These are phyloP conservation scores for Altica lythri DNA, from an alignment of 2,888 invertebrate species.

Conservation along the genomic window DNA sequence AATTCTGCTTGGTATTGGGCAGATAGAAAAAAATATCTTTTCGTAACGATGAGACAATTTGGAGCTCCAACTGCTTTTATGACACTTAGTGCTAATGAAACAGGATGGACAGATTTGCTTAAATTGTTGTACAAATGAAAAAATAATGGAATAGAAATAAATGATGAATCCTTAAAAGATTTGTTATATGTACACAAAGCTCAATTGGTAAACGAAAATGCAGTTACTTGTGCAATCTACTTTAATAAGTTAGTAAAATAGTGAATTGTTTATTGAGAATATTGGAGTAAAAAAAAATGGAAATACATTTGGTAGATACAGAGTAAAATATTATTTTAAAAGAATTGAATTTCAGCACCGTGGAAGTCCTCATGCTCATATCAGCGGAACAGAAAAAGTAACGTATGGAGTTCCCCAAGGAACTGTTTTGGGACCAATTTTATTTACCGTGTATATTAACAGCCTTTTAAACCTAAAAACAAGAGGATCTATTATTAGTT, in stretches of 20 bases:
- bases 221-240: constrained; percentile 34
- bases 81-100: constrained; percentile 1
- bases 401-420: too few species aligned
- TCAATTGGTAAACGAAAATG: constrained; percentile 19
- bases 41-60: constrained; percentile 3
- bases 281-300: constrained; percentile 39
- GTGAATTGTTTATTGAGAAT: constrained; percentile 42
- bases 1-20: constrained; percentile 19
- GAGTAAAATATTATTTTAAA: constrained; percentile 46
- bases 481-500: too few species aligned
- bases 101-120: not conserved
- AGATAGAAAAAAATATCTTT: constrained; percentile 15
- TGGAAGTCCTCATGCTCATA: constrained; percentile 47
- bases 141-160: not conserved
- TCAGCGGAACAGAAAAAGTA: too few species aligned
- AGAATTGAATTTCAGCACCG: constrained; percentile 51
- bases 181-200: not conserved
- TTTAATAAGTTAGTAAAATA: constrained; percentile 50
- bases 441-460: too few species aligned
- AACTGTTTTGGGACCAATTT: too few species aligned
- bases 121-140: constrained; percentile 3
- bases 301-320: constrained; percentile 48
- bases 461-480: too few species aligned
- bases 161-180: not conserved
- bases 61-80: constrained; percentile 6